These are phyloP conservation scores for Parasteatoda tepidariorum DNA, from an alignment of 1,140 invertebrate genomes.

Conservation along the genomic window DNA sequence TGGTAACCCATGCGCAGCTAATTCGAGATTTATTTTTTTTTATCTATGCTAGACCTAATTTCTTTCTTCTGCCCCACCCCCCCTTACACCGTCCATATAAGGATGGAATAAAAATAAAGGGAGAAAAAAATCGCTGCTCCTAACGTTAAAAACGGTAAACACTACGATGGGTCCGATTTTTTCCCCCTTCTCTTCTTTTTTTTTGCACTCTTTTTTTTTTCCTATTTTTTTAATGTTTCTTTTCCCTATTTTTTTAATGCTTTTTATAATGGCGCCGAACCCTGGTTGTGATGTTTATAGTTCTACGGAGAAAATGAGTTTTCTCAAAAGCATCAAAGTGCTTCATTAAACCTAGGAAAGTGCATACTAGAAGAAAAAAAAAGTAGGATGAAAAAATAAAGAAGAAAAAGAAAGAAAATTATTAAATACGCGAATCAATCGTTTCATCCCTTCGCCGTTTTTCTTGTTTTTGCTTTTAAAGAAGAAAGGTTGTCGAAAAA, in stretches of 20 bases:
- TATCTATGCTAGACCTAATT: neutral
- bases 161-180: constrained; percentile 25
- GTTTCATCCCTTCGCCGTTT: constrained; percentile 30
- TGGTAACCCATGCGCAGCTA: constrained; percentile 49
- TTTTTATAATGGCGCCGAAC: constrained; percentile 57
- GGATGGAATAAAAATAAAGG: constrained; percentile 54
- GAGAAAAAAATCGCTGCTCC: constrained; percentile 47
- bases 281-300: constrained; percentile 54
- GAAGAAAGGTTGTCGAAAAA: constrained; percentile 25
- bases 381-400: too few relatives aligned
- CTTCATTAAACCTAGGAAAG: constrained; percentile 57
- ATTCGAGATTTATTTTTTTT: constrained; percentile 60
- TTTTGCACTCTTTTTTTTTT: constrained; percentile 1
- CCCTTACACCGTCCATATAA: constrained; percentile 37
- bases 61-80: constrained; percentile 39
- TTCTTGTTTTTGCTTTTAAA: neutral
- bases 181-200: constrained; percentile 6
- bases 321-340: constrained; percentile 58
- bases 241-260: constrained; percentile 56
- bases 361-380: constrained; percentile 43
- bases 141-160: constrained; percentile 57
- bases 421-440: constrained; percentile 61
- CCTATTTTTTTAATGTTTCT: constrained; percentile 15
- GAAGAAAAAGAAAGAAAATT: constrained; percentile 37
- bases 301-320: constrained; percentile 57